A percentile compares a stretch with the other conserved stretches of the same genome.
Evolutionary conservation across 2,797 vertebrate genomes (phyloP).

Genomic region (Zenarchopterus dispar): DNA sequence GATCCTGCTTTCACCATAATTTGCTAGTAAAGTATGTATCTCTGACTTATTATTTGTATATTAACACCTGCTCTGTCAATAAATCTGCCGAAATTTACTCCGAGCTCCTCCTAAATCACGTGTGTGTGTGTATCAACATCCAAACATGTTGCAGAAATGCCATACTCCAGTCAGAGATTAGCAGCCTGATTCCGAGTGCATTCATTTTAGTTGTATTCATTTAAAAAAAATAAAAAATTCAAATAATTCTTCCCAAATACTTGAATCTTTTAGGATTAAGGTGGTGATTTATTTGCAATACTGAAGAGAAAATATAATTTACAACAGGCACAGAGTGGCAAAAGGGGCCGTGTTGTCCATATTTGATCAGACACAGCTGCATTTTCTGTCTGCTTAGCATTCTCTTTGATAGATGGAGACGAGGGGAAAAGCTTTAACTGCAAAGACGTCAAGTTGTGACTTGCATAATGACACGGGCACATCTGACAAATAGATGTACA

Average conservation of each 20-base stretch:
- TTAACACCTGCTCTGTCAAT: no score
- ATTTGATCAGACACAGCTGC: slow-evolving; percentile 54
- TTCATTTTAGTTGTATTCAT: no score
- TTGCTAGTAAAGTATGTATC: no score
- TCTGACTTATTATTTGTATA: no score
- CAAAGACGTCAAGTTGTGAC: slow-evolving; percentile 61
- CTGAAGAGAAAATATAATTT: slow-evolving; percentile 54
- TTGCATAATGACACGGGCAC: slow-evolving; percentile 57
- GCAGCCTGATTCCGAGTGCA: no score
- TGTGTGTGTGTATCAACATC: no score
- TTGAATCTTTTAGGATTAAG: slow-evolving; percentile 35
- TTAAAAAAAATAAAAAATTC: not conserved
- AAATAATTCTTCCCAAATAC: slow-evolving; percentile 13
- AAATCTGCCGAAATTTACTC: no score
- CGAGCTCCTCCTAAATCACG: no score
- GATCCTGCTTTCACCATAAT: no score
- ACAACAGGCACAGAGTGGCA: slow-evolving; percentile 51
- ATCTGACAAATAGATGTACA: slow-evolving; percentile 46
- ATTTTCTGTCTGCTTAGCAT: slow-evolving; percentile 59
- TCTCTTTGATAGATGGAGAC: slow-evolving; percentile 54
- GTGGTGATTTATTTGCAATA: slow-evolving; percentile 22
- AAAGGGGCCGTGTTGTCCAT: slow-evolving; percentile 43
- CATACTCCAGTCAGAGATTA: no score
- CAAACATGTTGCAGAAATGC: no score
- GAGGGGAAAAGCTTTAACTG: slow-evolving; percentile 54